Conservation (phyloP, 2,113 vertebrate genomes). For the Ophiodon elongatus region DNA sequence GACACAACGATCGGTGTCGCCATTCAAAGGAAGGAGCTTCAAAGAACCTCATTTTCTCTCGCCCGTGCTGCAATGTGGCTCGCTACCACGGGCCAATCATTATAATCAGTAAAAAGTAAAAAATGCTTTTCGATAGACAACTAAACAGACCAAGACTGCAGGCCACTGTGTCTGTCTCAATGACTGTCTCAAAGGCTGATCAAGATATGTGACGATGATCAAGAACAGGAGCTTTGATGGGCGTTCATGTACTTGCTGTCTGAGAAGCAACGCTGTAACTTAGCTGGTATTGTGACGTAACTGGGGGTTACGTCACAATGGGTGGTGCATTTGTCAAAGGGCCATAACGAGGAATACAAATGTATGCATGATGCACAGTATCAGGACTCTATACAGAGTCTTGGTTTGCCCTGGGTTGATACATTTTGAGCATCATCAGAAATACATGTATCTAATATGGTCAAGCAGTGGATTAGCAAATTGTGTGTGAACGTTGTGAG, state of each 20-base stretch:
- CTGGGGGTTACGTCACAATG: not conserved
- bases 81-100: slow-evolving; percentile 65
- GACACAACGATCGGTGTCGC: slow-evolving; percentile 60
- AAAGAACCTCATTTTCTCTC: slow-evolving; percentile 70
- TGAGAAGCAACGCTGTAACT: not conserved
- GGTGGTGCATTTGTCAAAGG: not conserved
- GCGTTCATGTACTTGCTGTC: not conserved
- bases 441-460: not conserved
- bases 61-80: slow-evolving; percentile 64
- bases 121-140: slow-evolving; percentile 34
- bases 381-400: not conserved
- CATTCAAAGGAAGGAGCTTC: slow-evolving; percentile 70
- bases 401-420: too few relatives aligned
- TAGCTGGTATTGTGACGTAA: too few relatives aligned
- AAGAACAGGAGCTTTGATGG: not conserved
- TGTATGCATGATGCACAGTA: not conserved
- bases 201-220: slow-evolving; percentile 16
- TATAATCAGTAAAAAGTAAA: slow-evolving; percentile 63
- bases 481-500: not conserved
- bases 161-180: slow-evolving; percentile 24
- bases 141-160: slow-evolving; percentile 21
- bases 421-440: not conserved
- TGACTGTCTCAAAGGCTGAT: slow-evolving; percentile 14
- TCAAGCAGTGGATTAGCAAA: not conserved
- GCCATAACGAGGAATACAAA: not conserved